Conservation (phyloP, 1,140 invertebrate species). For the Ceratosolen solmsi region DNA sequence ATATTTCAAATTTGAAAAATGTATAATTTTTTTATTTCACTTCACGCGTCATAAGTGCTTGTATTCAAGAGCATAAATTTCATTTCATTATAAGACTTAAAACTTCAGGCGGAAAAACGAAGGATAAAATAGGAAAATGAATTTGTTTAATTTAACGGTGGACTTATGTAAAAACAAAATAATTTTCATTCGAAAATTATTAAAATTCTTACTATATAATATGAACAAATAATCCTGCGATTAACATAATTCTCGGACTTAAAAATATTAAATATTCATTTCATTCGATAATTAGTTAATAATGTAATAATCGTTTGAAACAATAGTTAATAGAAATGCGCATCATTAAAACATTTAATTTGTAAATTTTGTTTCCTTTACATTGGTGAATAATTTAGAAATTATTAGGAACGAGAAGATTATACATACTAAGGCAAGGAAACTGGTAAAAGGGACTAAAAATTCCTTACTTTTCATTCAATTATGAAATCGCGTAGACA, state of each 20-base stretch:
- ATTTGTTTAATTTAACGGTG: background rate
- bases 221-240: background rate
- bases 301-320: no score
- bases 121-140: background rate
- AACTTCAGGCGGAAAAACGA: background rate
- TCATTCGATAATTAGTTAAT: no score
- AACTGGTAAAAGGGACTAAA: no score
- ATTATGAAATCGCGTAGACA: no score
- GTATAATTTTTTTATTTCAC: background rate
- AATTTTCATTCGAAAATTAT: no score
- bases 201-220: background rate
- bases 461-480: no score
- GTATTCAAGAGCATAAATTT: background rate
- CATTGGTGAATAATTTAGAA: no score
- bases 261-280: background rate
- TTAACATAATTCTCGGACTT: conserved; percentile 12
- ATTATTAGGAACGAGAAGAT: no score
- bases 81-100: background rate
- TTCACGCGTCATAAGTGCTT: background rate
- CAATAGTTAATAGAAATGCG: no score
- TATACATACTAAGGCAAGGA: no score
- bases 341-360: no score
- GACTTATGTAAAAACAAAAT: background rate
- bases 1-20: conserved; percentile 18
- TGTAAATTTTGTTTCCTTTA: no score